Percentiles rank a stretch among this genome's conserved stretches.
Evolutionary conservation across 37 sponge, comb jelly and placozoan species (phyloP).

Genomic region (Chondrilla cf. caribensis): DNA sequence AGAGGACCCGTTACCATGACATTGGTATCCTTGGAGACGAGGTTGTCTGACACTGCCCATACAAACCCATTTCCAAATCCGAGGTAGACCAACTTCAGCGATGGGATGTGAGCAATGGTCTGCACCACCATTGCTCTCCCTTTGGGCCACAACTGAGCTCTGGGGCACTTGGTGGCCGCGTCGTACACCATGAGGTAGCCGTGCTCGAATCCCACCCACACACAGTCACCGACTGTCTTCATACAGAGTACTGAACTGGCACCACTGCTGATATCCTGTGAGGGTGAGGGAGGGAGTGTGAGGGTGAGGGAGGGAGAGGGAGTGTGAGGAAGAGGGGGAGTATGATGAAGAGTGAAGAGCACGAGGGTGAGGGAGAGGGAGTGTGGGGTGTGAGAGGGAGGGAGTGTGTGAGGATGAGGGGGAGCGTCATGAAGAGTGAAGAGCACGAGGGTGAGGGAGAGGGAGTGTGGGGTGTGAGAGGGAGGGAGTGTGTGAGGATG

Average conservation of each 20-base stretch:
- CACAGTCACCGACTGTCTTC: conserved; percentile 35
- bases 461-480: background rate
- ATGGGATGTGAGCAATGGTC: conserved; percentile 40
- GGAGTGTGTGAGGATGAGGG: background rate
- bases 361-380: background rate
- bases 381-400: background rate
- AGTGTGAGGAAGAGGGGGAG: background rate
- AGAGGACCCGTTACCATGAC: conserved; percentile 13
- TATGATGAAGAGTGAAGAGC: background rate
- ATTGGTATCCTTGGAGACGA: conserved; percentile 6
- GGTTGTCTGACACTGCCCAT: conserved; percentile 29
- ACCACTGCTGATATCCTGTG: conserved; percentile 66
- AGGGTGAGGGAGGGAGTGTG: background rate
- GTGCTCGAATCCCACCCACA: conserved; percentile 82
- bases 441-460: background rate
- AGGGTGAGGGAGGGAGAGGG: background rate
- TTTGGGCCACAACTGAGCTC: conserved; percentile 37
- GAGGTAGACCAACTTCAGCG: conserved; percentile 38
- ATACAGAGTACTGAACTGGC: conserved; percentile 57
- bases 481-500: background rate
- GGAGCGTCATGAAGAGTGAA: background rate
- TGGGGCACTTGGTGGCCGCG: conserved; percentile 30
- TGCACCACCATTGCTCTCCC: conserved; percentile 28
- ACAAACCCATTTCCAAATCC: conserved; percentile 55
- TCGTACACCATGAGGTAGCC: conserved; percentile 67